Conservation (phyloP, 2,797 vertebrate genomes). For the Sphenopsis melanotis region DNA sequence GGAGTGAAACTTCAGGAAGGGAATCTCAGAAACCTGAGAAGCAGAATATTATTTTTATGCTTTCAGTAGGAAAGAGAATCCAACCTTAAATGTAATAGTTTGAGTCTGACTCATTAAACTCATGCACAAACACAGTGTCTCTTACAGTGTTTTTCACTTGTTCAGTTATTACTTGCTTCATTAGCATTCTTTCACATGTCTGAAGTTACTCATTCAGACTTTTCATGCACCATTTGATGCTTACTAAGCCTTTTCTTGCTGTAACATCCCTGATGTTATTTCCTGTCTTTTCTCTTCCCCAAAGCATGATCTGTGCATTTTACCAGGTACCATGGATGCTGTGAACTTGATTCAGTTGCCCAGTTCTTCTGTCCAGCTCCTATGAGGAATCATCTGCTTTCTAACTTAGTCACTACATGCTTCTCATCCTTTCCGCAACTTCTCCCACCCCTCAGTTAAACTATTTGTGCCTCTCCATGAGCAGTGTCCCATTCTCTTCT, state of each 20-base stretch:
- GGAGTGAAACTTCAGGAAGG: background rate
- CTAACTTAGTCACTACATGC: background rate
- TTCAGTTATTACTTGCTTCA: background rate
- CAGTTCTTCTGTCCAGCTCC: background rate
- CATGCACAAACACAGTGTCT: background rate
- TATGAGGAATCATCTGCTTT: background rate
- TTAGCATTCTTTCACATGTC: background rate
- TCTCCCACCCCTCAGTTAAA: background rate
- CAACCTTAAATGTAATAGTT: background rate
- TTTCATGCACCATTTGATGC: background rate
- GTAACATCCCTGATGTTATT: background rate
- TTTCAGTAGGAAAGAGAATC: background rate
- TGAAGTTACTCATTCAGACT: background rate
- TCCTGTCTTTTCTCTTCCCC: background rate
- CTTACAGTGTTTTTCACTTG: background rate
- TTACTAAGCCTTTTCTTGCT: background rate
- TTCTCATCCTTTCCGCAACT: background rate
- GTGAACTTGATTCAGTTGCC: background rate
- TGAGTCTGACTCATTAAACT: background rate
- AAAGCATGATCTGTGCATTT: background rate
- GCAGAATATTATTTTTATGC: background rate
- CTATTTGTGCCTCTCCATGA: accelerated
- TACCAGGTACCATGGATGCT: background rate
- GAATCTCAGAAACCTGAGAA: background rate
- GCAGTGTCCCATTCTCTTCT: background rate